These are phyloP conservation scores for Clarias platycephalus DNA, from an alignment of 2,797 vertebrate species.

Conservation along the genomic window DNA sequence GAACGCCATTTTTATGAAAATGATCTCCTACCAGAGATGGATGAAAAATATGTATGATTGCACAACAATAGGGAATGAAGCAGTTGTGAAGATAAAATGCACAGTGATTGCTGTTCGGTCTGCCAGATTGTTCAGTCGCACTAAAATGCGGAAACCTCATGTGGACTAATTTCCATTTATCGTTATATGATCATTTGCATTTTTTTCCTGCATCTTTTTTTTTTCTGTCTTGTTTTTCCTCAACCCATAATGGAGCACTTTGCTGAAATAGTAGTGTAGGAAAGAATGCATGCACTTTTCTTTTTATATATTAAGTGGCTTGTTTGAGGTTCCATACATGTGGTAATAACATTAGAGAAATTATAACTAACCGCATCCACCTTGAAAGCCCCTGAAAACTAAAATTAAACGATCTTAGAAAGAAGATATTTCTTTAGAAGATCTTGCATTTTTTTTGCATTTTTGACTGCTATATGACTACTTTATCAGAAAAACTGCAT, in stretches of 20 bases:
- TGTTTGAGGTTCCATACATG: neutral
- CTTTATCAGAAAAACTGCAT: neutral
- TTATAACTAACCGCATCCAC: neutral
- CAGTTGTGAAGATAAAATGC: conserved; percentile 2
- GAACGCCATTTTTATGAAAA: neutral
- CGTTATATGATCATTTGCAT: conserved; percentile 1
- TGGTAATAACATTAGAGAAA: neutral
- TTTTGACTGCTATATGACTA: neutral
- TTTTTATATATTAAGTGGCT: neutral
- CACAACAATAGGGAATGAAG: neutral
- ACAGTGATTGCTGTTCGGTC: neutral
- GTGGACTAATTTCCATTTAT: neutral
- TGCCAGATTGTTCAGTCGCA: neutral
- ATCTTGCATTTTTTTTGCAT: neutral
- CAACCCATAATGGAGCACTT: neutral
- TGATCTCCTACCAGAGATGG: neutral
- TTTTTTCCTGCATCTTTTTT: neutral
- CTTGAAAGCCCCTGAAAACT: neutral
- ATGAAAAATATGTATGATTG: neutral
- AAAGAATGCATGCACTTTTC: neutral
- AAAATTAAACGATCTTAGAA: neutral
- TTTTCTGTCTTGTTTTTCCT: neutral
- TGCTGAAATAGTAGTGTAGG: neutral
- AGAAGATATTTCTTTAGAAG: neutral
- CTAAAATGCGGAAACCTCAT: neutral